These are phyloP conservation scores for Cataglyphis hispanica DNA, from an alignment of 1,140 invertebrate species.

Conservation along the genomic window DNA sequence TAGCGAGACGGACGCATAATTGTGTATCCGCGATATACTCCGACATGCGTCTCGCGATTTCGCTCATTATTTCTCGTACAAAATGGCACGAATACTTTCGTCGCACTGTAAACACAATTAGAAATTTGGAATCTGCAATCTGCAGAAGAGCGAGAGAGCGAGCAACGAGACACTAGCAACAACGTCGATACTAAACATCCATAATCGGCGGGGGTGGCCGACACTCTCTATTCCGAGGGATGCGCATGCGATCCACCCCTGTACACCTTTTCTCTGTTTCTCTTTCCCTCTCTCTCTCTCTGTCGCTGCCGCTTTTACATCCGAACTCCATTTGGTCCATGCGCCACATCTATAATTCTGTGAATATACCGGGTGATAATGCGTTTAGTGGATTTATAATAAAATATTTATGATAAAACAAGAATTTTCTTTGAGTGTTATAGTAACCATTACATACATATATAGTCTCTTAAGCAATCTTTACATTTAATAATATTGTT, in stretches of 20 bases:
- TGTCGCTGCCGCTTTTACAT: slow-evolving; percentile 3
- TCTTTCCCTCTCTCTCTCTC: not conserved
- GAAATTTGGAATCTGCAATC: slow-evolving; percentile 8
- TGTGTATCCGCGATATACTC: not conserved
- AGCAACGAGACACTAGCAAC: slow-evolving; percentile 36
- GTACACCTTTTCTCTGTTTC: not conserved
- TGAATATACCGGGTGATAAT: slow-evolving; percentile 27
- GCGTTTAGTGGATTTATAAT: not conserved
- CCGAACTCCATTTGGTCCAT: slow-evolving; percentile 39
- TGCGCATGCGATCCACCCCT: slow-evolving; percentile 46
- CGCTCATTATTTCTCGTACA: slow-evolving; percentile 21
- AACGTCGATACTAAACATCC: slow-evolving; percentile 62
- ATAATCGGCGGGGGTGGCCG: slow-evolving; percentile 51
- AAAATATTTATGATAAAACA: not conserved
- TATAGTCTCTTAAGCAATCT: too few relatives aligned
- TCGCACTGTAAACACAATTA: slow-evolving; percentile 16
- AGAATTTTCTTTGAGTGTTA: not conserved
- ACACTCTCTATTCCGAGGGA: slow-evolving; percentile 44
- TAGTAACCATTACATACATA: too few relatives aligned
- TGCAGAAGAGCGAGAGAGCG: not conserved
- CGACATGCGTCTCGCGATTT: slow-evolving; percentile 1
- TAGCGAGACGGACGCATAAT: slow-evolving; percentile 35
- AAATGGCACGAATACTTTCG: not conserved
- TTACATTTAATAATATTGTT: too few relatives aligned
- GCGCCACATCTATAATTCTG: slow-evolving; percentile 18